Evolutionary conservation across 2,888 invertebrate genomes (phyloP).

Genomic region (Volucella zonaria): DNA sequence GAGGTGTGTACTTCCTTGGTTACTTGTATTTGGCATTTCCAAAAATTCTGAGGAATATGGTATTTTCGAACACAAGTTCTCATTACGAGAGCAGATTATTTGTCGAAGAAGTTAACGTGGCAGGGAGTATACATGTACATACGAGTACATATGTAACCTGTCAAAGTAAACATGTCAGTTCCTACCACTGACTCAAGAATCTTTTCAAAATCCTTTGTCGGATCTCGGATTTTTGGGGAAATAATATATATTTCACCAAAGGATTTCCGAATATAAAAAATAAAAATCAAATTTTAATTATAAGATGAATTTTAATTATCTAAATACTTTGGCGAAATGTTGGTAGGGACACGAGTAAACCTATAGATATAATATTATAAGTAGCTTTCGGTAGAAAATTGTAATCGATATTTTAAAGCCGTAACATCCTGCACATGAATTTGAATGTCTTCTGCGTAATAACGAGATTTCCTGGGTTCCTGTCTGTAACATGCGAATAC

Average conservation of each 20-base stretch:
- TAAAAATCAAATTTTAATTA: constrained; percentile 1
- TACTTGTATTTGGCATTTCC: neutral
- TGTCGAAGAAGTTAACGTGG: neutral
- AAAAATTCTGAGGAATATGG: too few species aligned
- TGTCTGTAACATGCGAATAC: too few species aligned
- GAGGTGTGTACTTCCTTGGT: neutral
- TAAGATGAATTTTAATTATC: constrained; percentile 5
- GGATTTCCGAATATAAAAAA: neutral
- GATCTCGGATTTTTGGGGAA: neutral
- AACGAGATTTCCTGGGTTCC: too few species aligned
- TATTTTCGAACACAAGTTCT: neutral
- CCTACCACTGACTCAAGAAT: neutral
- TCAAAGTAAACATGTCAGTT: neutral
- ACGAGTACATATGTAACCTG: neutral
- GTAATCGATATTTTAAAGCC: too few species aligned
- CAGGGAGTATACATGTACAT: too few species aligned
- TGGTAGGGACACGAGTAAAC: too few species aligned
- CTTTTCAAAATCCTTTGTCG: neutral
- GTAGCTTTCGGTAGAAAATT: too few species aligned
- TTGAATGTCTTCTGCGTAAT: too few species aligned
- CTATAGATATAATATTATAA: too few species aligned
- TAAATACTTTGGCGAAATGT: neutral
- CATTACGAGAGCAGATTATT: constrained; percentile 1
- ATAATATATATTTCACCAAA: neutral
- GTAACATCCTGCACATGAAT: too few species aligned